These are phyloP conservation scores for Manduca sexta DNA, from an alignment of 1,140 invertebrate genomes.

Conservation along the genomic window DNA sequence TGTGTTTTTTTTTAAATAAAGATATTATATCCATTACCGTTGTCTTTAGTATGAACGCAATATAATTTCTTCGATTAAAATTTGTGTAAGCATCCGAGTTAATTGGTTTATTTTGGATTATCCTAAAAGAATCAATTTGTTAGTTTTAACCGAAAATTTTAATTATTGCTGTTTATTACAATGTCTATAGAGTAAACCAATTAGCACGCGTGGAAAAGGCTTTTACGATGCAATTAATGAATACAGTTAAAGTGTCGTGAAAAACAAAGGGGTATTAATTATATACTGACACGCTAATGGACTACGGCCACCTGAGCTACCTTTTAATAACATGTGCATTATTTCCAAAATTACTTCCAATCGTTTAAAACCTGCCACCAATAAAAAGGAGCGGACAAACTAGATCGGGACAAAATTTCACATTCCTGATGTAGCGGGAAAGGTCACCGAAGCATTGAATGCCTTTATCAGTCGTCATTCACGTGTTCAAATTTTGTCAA, in stretches of 20 bases:
- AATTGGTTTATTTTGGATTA: no score
- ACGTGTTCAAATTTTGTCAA: conserved; percentile 60
- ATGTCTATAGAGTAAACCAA: conserved; percentile 35
- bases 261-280: conserved; percentile 55
- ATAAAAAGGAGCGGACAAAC: background rate
- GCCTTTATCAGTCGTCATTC: conserved; percentile 42
- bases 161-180: conserved; percentile 22
- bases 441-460: conserved; percentile 31
- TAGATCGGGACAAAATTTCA: background rate
- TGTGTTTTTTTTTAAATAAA: no score
- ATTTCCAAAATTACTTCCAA: conserved; percentile 5
- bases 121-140: no score
- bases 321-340: conserved; percentile 16
- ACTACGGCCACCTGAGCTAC: conserved; percentile 24
- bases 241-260: conserved; percentile 41
- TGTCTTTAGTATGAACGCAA: no score
- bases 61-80: no score
- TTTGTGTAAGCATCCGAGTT: no score
- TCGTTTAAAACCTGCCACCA: background rate
- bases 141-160: background rate
- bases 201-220: conserved; percentile 36
- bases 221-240: conserved; percentile 48
- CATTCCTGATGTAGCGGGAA: conserved; percentile 9
- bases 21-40: no score
- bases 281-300: conserved; percentile 50